These are phyloP conservation scores for Agrilus cyanescens DNA, from an alignment of 2,888 invertebrate species.

Conservation along the genomic window DNA sequence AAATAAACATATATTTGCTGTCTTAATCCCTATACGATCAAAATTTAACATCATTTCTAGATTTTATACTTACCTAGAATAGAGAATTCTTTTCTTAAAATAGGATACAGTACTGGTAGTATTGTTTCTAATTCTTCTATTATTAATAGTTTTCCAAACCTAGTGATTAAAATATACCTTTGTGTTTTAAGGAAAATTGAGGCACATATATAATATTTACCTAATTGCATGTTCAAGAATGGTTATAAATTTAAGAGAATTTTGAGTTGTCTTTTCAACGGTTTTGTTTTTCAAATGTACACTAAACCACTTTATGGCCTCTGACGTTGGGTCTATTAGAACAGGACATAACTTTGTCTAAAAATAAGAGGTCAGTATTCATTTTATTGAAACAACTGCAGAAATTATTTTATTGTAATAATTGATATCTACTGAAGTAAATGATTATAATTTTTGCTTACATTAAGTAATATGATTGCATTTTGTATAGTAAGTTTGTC, in stretches of 20 bases:
- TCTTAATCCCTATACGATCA: too few relatives aligned
- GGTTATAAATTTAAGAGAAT: constrained; percentile 60
- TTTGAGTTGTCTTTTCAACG: constrained; percentile 69
- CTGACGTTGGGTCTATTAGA: constrained; percentile 80
- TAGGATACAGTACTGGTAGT: constrained; percentile 48
- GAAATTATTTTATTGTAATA: constrained; percentile 2
- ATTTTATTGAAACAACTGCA: constrained; percentile 5
- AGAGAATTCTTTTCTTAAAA: constrained; percentile 50
- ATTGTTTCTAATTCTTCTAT: constrained; percentile 62
- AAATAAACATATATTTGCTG: too few relatives aligned
- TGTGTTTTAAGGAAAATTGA: too few relatives aligned
- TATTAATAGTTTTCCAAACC: constrained; percentile 84
- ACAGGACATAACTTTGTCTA: constrained; percentile 54
- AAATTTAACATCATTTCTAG: background rate
- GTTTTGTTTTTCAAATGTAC: constrained; percentile 52
- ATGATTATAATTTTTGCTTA: too few relatives aligned
- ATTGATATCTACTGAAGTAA: background rate
- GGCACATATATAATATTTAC: too few relatives aligned
- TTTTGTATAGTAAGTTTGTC: constrained; percentile 72
- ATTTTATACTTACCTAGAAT: constrained; percentile 38
- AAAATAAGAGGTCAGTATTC: constrained; percentile 12
- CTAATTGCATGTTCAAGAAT: constrained; percentile 63
- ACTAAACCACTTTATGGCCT: constrained; percentile 72
- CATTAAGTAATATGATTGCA: constrained; percentile 66
- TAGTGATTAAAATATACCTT: constrained; percentile 38